Evolutionary conservation across 2,797 vertebrate species (phyloP), one percentile per base, ranked within the genome.

Genomic region (Nasua narica): DNA sequence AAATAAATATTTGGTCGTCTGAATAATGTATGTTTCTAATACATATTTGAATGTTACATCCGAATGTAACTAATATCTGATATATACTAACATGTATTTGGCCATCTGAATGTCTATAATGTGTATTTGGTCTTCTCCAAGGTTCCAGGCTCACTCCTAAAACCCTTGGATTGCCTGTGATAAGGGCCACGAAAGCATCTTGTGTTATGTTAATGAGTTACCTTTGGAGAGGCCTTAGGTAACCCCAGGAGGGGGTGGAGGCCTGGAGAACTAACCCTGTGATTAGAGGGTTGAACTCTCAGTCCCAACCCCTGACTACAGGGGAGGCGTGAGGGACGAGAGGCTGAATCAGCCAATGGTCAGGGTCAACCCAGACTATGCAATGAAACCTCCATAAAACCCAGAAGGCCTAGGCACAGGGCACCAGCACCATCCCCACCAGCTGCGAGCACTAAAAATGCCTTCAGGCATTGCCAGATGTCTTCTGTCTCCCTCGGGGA

Each of bases 171-270:
- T 48, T 18, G 9, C 43, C 2, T 0, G 70, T 48, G 15, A 32
- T 32, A 74, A 48, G 72, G 43, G 40, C 25, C 40, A 29, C 1
- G 4, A 74, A 74, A 46, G 43, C 43, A 48, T 74, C 27, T 48
- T 46, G 40, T 72, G 25, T 74, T 74, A 48, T 32, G 72, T 48
- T 74, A 74, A 43, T 15, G 13, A 74, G 15, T 5, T 15, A 18
- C 15, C 8, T 74, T 74, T 48, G 43, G 72, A 46, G 25, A 32
- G 43, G 27, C 43, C 8, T 32, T 46, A 48, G 27, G 43, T 11
- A 46, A 18, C 7, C 37, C 0, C 3, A 74, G 15, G 15, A 62
- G 43, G 16, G 27, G 15, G 43, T 14, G 15, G 27, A 0, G 0
- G 27, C 27, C 43, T 18, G 43, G 43, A 29, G 72, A 74, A 32